Percentiles rank a stretch among this genome's conserved stretches.
Evolutionary conservation across 2,797 vertebrate species (phyloP).

Genomic region (Lithobates sylvaticus): DNA sequence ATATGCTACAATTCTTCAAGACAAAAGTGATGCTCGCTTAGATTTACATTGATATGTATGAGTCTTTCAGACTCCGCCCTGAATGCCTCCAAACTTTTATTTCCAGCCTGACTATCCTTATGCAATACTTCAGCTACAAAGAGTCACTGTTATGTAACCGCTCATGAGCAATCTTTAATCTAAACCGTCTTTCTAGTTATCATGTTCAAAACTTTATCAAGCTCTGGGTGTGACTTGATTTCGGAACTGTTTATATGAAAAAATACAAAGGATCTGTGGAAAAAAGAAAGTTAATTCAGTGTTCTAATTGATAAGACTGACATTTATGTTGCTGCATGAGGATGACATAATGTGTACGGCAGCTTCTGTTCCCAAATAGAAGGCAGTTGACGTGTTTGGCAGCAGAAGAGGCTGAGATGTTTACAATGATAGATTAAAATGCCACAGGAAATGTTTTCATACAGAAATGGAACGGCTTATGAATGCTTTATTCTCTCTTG

Average conservation of each 20-base stretch:
- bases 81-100: neutral
- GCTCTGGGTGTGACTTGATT: conserved; percentile 51
- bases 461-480: conserved; percentile 75
- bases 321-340: conserved; percentile 65
- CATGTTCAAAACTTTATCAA: conserved; percentile 58
- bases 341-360: conserved; percentile 73
- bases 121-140: neutral
- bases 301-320: conserved; percentile 67
- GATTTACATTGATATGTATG: too few relatives aligned
- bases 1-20: too few relatives aligned
- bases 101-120: neutral
- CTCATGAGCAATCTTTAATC: conserved; percentile 19
- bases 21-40: too few relatives aligned
- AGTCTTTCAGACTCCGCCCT: too few relatives aligned
- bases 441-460: conserved; percentile 80
- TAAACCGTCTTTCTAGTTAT: conserved; percentile 26
- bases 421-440: conserved; percentile 79
- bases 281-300: conserved; percentile 69
- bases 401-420: conserved; percentile 72
- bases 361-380: conserved; percentile 70
- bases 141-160: conserved; percentile 5
- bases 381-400: conserved; percentile 72
- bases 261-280: conserved; percentile 67
- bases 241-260: conserved; percentile 68
- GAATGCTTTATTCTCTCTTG: conserved; percentile 80